Base-by-base conservation (phyloP, 2,888 invertebrate genomes). In the Temnothorax unifasciatus region DNA sequence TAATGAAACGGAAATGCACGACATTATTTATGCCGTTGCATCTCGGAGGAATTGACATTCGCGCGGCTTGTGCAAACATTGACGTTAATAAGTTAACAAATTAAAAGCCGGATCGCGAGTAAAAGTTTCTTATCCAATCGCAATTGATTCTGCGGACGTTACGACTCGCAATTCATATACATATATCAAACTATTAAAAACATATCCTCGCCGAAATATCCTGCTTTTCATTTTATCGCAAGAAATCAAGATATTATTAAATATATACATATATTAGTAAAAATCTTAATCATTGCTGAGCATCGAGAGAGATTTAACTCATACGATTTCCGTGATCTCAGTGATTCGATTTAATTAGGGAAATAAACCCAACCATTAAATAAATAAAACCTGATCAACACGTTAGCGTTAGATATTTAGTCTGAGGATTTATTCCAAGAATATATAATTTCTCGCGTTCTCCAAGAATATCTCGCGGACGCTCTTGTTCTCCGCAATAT, bases 301-400 rank as follows among this genome's bases (percentile, higher is more conserved):
- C 29, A 8, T 57, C 15, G 13, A 71, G 50, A 50, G 9, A 54
- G 18, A 69, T 18, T 47, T 68, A 3, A 71, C 11, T 73, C 18
- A 5, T 18, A 2, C 4, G 3, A 29, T 15, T 74, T 74, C 18
- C 25, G 13, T n/a, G 13, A 50, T 69, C 18, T 61, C 9, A n/a
- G 8, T 6, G 13, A 69, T n/a, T 34, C 3, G 29, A 29, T 29
- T 74, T n/a, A 63, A 44, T 75, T 61, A 21, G 18, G 4, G 50
- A 21, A 75, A 63, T 75, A 25, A 63, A 34, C 15, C 11, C 47
- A 34, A n/a, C 3, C 3, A 21, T n/a, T 18, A n/a, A 34, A 66
- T 66, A 86, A 88, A 61, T 52, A 64, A 66, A 86, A 88, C 66
- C 77, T 75, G 76, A 54, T 57, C 74, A 11, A 29, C 4, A 73